Evolutionary conservation across 2,797 vertebrate genomes (phyloP), one percentile per base, ranked within the genome.

Genomic region (Distichodus sexfasciatus): DNA sequence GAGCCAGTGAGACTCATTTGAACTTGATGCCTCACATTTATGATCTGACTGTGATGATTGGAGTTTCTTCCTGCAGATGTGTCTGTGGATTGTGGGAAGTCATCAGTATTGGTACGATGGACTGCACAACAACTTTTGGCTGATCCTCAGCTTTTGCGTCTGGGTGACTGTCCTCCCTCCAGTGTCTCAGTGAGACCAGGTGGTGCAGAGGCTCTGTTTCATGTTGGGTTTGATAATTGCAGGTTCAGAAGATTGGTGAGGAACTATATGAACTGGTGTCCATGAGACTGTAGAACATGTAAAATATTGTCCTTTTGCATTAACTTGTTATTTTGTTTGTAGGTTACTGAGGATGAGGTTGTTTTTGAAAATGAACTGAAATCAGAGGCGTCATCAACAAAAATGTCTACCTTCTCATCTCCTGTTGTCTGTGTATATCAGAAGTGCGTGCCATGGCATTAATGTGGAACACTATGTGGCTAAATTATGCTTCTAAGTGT

Each of bases 111-210:
- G 0, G 48, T 91, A 35, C 83, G 82, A 53, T 92, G 88, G 91
- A 77, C 46, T 1, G 83, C 85, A 2, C 24, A 29, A 58, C 65
- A 71, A 29, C 17, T 75, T 7, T 64, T 73, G 40, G 67, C 58
- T 0, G 83, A 89, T 8, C 15, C 21, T 0, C 85, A 78, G 0
- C 74, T 83, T 1, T 72, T 89, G 2, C 86, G 78, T 0, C 79
- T 92, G 43, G 90, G 91, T 0, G 76, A 38, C 71, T 92, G 91
- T 65, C 33, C 55, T 26, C 88, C 89, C 7, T 74, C 76, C 17
- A 84, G 76, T 2, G 0, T 83, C 0, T 78, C 82, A 0, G 41
- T 59, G 1, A 54, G 38, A 2, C 50, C 59, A 6, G 60, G 66
- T 3, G 69, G 43, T 1, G 41, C 41, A 0, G 76, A 88, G 53